phyloP scores from a whole-genome alignment of 1,140 invertebrate species.

The Penaeus vannamei region DNA sequence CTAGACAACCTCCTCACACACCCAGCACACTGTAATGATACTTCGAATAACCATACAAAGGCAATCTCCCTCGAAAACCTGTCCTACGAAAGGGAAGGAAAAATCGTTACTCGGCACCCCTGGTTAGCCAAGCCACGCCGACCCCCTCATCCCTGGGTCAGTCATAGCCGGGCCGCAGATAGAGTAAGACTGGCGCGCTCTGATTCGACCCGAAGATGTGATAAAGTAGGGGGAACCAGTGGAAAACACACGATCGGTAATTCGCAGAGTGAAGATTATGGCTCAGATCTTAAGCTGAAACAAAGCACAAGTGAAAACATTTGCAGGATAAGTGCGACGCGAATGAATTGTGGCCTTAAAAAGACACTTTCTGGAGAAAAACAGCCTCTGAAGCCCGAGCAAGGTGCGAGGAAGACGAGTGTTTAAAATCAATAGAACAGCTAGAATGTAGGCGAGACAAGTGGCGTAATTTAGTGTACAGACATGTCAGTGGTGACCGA shows the following conservation, averaged over 20 bases:
- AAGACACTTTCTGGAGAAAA: constrained; percentile 37
- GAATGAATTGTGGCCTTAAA: background rate
- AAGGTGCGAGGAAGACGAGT: constrained; percentile 36
- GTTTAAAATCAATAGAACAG: constrained; percentile 52
- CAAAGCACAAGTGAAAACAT: background rate
- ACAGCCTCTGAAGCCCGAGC: constrained; percentile 23
- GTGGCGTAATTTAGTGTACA: background rate
- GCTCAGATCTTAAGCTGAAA: background rate
- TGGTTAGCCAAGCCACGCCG: constrained; percentile 47
- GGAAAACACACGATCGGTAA: constrained; percentile 8
- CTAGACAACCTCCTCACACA: too few species aligned
- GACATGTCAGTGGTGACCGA: background rate
- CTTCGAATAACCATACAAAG: too few species aligned
- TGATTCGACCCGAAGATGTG: constrained; percentile 42
- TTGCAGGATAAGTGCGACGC: background rate
- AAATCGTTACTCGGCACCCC: constrained; percentile 56
- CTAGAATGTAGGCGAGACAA: constrained; percentile 34
- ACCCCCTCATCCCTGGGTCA: constrained; percentile 35
- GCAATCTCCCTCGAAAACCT: background rate
- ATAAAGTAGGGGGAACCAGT: constrained; percentile 25
- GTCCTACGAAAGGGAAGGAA: constrained; percentile 45
- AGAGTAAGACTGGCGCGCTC: constrained; percentile 24
- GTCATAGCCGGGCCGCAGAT: constrained; percentile 47
- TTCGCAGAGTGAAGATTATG: constrained; percentile 6
- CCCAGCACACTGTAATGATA: too few species aligned